Evolutionary conservation across 2,113 vertebrate species (phyloP), one percentile per base, ranked within the genome.

Genomic region (Seriola dumerili): DNA sequence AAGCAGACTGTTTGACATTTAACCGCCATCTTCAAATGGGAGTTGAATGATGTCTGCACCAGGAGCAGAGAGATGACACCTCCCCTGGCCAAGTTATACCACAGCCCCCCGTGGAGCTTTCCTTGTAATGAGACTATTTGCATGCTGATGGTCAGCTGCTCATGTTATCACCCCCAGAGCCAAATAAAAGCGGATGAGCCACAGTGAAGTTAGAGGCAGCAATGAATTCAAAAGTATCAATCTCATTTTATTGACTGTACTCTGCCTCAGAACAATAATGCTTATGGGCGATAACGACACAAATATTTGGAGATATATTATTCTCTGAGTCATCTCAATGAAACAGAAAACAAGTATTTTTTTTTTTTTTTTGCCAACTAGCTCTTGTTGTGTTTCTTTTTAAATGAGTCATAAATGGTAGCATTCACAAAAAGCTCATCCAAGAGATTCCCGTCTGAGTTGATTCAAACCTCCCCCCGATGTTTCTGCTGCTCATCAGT

Each of bases 101-200:
- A 19, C n/a, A 54, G 68, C 76, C 55, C 46, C 40, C 16, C 12
- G 76, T 29, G 58, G 71, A 77, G 54, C 36, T 34, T 52, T 65
- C 76, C 46, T 38, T 2, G 34, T 90, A 85, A 90, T 87, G 79
- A 86, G 23, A 61, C 73, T 59, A 80, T 89, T 88, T 90, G 80
- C 92, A 85, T 83, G 83, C 79, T 38, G 84, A 75, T 16, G 85
- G 88, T 85, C 87, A 89, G 80, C 64, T 81, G 67, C 73, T 84
- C 71, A 85, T 66, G 76, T 88, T 84, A 88, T 89, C 75, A 54
- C 62, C 80, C 46, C 50, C 11, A 50, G 75, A 80, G 57, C 36
- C 72, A 52, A 83, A 77, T 84, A 38, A 85, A 87, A 84, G 59
- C 32, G 64, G 70, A 87, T 42, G 58, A 86, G 42, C 38, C 71